Base-by-base conservation (phyloP, 2,113 vertebrate genomes). In the Puntigrus tetrazona region DNA sequence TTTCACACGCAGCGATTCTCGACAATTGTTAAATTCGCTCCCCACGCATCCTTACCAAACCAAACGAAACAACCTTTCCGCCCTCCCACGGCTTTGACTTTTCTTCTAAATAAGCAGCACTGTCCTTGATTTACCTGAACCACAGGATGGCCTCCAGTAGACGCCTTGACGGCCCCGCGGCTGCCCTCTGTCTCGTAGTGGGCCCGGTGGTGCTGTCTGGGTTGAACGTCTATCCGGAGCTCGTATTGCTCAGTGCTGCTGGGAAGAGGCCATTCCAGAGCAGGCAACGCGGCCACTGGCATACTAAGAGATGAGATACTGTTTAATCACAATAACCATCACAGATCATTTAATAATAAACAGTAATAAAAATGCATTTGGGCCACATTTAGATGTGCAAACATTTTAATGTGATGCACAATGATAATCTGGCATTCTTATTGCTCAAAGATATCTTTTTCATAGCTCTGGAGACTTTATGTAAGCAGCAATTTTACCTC, bases 131-230 rank as follows among this genome's bases (percentile, higher is more conserved):
- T 45, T 93, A 99, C 98, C 98, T 99, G 97, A 69, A 99, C 93
- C 5, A 97, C 95, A 0, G 97, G 98, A 87, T 99, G 97, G 2
- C 97, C 96, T 59, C 97, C 97, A 0, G 94, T 95, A 0, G 95
- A 93, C 0, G 97, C 96, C 89, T 99, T 99, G 77, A 99, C 97
- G 0, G 98, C 96, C 3, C 98, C 98, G 0, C 98, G 93, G 89
- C 98, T 99, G 67, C 98, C 98, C 92, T 99, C 98, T 0, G 98
- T 99, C 94, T 99, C 98, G 3, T 99, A 99, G 88, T 99, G 98
- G 0, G 98, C 98, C 20, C 98, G 95, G 92, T 99, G 98, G 75
- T 99, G 96, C 0, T 96, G 95, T 87, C 95, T 96, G 9, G 98
- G 97, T 88, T 99, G 97, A 2, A 97, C 95, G 83, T 97, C 96